Percentiles rank a stretch among this genome's conserved stretches.
These are phyloP conservation scores for Nematopogon swammerdamellus DNA, from an alignment of 2,888 invertebrate species.

Conservation along the genomic window DNA sequence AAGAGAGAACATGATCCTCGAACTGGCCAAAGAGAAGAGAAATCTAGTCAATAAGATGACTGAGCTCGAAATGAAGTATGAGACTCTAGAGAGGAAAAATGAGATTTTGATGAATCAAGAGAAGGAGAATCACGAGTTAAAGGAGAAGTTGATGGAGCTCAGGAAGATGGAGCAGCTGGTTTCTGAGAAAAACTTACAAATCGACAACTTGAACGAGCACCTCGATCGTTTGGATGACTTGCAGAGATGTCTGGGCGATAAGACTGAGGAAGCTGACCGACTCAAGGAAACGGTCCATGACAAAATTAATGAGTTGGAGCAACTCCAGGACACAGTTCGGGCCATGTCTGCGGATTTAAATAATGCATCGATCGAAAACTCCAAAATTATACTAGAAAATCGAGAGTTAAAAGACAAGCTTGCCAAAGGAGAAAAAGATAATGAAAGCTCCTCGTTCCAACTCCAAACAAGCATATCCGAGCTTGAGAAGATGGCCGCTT, in stretches of 20 bases:
- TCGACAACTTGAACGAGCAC: slow-evolving; percentile 48
- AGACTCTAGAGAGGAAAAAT: slow-evolving; percentile 43
- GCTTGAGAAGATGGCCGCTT: slow-evolving; percentile 29
- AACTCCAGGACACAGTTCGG: slow-evolving; percentile 34
- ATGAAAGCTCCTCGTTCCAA: slow-evolving; percentile 39
- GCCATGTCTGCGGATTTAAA: slow-evolving; percentile 32
- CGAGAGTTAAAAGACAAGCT: slow-evolving; percentile 37
- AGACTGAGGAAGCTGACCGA: slow-evolving; percentile 42
- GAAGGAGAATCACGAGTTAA: slow-evolving; percentile 42
- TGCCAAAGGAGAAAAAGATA: slow-evolving; percentile 42
- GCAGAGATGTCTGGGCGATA: slow-evolving; percentile 46
- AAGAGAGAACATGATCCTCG: slow-evolving; percentile 56
- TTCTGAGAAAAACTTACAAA: slow-evolving; percentile 53
- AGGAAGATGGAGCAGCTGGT: slow-evolving; percentile 51
- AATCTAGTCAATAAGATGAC: slow-evolving; percentile 42
- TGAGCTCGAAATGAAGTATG: slow-evolving; percentile 49
- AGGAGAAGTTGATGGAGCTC: slow-evolving; percentile 43
- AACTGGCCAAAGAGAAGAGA: slow-evolving; percentile 56
- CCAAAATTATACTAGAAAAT: slow-evolving; percentile 27
- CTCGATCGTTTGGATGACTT: slow-evolving; percentile 45
- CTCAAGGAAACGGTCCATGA: slow-evolving; percentile 45
- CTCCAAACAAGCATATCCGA: slow-evolving; percentile 38
- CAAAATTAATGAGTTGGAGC: slow-evolving; percentile 39
- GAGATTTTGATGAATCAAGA: slow-evolving; percentile 31
- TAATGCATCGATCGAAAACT: slow-evolving; percentile 39